A percentile compares a stretch with the other conserved stretches of the same genome.
Evolutionary conservation across 1,140 invertebrate genomes (phyloP).

Genomic region (Apis laboriosa): DNA sequence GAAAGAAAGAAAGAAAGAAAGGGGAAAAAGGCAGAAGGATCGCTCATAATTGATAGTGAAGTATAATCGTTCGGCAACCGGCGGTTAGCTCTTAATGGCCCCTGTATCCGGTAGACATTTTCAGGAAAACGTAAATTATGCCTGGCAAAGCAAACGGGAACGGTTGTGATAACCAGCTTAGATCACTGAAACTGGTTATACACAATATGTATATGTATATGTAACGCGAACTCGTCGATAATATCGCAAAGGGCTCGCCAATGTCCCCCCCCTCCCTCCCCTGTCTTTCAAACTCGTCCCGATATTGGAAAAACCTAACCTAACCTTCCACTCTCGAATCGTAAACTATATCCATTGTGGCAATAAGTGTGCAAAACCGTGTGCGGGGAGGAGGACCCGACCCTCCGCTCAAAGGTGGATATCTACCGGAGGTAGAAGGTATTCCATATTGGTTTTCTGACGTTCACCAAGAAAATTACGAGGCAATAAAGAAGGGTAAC

Average conservation of each 20-base stretch:
- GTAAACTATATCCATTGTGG: conserved; percentile 57
- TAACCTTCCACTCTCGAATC: conserved; percentile 51
- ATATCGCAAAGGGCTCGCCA: conserved; percentile 27
- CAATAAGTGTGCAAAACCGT: conserved; percentile 53
- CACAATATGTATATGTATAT: background rate
- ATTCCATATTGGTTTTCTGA: conserved; percentile 55
- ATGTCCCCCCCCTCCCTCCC: background rate
- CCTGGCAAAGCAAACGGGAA: conserved; percentile 69
- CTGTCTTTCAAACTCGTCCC: background rate
- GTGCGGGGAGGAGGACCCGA: background rate
- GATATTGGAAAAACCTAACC: conserved; percentile 29
- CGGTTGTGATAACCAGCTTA: conserved; percentile 68
- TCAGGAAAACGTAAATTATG: conserved; percentile 61
- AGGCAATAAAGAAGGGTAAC: conserved; percentile 59
- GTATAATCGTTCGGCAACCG: conserved; percentile 33
- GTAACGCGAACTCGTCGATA: conserved; percentile 33
- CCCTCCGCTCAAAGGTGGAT: conserved; percentile 3
- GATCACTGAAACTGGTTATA: conserved; percentile 70
- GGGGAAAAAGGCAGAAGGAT: background rate
- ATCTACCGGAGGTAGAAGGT: background rate
- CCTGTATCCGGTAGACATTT: conserved; percentile 41
- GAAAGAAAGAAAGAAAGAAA: background rate
- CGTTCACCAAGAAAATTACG: conserved; percentile 59
- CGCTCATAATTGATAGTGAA: conserved; percentile 44
- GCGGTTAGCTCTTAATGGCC: conserved; percentile 52